Percentiles rank a stretch among this genome's conserved stretches.
Conservation (phyloP, 53 echinoderm and acorn worm species). For the Mesocentrotus franciscanus region DNA sequence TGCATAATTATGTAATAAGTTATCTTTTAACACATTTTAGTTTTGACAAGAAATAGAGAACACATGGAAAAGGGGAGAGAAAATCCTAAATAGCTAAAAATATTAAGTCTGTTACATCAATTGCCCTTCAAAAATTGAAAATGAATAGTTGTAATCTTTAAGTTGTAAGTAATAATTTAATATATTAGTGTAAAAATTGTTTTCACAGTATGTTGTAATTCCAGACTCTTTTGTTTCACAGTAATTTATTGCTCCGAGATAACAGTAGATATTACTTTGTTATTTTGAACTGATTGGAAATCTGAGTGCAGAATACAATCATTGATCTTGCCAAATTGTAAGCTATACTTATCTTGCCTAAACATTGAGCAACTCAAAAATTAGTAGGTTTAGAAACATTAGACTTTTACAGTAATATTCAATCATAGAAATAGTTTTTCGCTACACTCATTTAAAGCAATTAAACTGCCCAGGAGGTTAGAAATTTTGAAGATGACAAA, state of each 20-base stretch:
- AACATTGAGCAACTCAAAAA: constrained; percentile 23
- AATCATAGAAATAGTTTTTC: background rate
- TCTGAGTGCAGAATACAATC: constrained; percentile 40
- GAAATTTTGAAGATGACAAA: too few relatives aligned
- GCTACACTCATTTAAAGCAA: background rate
- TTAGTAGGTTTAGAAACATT: constrained; percentile 24
- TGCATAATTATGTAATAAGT: background rate
- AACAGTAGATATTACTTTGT: constrained; percentile 40
- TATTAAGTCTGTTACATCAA: background rate
- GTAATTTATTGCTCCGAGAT: background rate
- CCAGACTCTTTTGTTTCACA: background rate
- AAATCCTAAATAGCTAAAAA: background rate
- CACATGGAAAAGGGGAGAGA: background rate
- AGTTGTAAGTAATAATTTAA: background rate
- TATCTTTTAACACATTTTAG: background rate
- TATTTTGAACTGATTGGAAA: constrained; percentile 29
- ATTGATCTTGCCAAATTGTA: constrained; percentile 15
- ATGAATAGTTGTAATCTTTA: background rate
- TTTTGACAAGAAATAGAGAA: background rate
- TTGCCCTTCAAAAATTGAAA: background rate
- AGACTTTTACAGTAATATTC: background rate
- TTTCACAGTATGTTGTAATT: background rate
- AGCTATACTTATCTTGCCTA: constrained; percentile 50
- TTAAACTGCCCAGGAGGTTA: background rate
- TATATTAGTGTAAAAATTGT: background rate